Evolutionary conservation across 2,888 invertebrate genomes (phyloP).

Genomic region (Drosophila aldrichi): DNA sequence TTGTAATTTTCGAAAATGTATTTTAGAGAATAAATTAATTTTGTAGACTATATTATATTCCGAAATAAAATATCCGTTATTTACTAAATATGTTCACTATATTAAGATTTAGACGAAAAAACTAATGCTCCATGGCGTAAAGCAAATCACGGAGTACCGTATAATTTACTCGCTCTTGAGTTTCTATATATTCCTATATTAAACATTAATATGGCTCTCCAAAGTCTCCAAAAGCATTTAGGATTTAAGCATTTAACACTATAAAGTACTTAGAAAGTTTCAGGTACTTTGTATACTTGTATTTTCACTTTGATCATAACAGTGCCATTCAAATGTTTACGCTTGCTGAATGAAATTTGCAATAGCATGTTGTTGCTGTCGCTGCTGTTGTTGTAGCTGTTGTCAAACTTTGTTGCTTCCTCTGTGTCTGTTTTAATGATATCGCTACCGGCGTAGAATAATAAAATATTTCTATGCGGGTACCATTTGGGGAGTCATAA

Average conservation of each 20-base stretch:
- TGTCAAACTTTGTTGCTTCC: not conserved
- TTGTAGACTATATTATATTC: too few relatives aligned
- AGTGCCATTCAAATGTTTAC: not conserved
- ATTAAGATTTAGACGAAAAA: too few relatives aligned
- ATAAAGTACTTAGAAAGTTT: not conserved
- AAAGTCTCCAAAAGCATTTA: not conserved
- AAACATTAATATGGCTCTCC: not conserved
- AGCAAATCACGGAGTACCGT: not conserved
- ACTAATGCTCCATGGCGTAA: too few relatives aligned
- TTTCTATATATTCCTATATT: not conserved
- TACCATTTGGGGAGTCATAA: constrained; percentile 1
- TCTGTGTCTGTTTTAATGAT: constrained; percentile 12
- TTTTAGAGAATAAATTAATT: not conserved
- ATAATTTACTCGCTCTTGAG: too few relatives aligned
- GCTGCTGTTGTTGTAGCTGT: constrained; percentile 1
- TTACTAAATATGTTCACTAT: too few relatives aligned
- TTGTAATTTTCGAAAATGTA: not conserved
- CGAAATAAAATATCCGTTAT: too few relatives aligned
- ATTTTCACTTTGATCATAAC: not conserved
- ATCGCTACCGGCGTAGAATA: constrained; percentile 28
- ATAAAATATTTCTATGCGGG: constrained; percentile 10
- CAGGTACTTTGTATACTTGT: not conserved
- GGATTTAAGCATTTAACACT: too few relatives aligned
- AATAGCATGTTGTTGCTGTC: constrained; percentile 3
- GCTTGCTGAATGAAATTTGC: constrained; percentile 1